Evolutionary conservation across 1,140 invertebrate species (phyloP), one percentile per base, ranked within the genome.

Genomic region (Drosophila willistoni): DNA sequence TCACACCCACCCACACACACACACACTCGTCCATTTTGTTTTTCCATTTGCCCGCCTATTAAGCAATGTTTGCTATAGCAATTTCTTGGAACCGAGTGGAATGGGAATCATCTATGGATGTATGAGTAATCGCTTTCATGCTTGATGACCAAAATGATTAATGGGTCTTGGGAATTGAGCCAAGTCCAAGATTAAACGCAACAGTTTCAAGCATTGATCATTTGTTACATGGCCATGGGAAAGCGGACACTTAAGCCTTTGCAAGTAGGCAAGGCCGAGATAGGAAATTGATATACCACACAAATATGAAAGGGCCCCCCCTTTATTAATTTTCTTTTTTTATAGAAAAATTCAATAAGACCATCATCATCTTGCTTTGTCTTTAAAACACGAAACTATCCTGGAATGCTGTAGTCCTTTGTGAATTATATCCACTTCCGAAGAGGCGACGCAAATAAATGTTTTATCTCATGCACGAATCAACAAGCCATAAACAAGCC

Each of bases 111-210:
- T 66, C 68, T 79, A 77, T 89, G 84, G 79, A 86, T 89, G 77
- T 86, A 86, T 86, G 83, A 86, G 83, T 86, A 86, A 86, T 86
- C 84, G 76, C 79, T 89, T 89, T 86, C 84, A 86, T 86, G 84
- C 72, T 89, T 86, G 83, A 86, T 86, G 83, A 82, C 83, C 80
- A 68, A 87, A 83, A 86, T 86, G 84, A 86, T 86, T 86, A 86
- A 86, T 86, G 73, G 83, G 70, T 71, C 68, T 63, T 69, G 73
- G 73, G 76, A 72, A 89, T 89, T 86, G 83, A 86, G 84, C 63
- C 70, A 69, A 83, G 79, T 87, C 82, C 79, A 87, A 87, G 83
- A 87, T 87, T 87, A 87, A 87, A 87, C 73, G 83, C 83, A 87
- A 87, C 83, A 87, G 83, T 83, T 89, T 87, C 77, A 51, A 87